Percentiles rank a stretch among this genome's conserved stretches.
Evolutionary conservation across 1,140 invertebrate genomes (phyloP).

Genomic region (Chironomus tepperi): DNA sequence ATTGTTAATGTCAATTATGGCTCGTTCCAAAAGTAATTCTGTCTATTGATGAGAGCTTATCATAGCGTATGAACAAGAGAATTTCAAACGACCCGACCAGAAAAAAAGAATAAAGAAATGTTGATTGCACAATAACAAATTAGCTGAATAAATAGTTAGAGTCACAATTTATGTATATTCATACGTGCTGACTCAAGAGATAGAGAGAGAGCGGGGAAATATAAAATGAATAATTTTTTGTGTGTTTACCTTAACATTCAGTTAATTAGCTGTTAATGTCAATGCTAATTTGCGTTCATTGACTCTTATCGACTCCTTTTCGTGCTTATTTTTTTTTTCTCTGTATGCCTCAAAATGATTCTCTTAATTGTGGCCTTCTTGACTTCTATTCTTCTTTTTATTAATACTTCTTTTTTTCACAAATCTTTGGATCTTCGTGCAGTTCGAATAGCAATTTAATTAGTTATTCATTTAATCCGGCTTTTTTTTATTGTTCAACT

Average conservation of each 20-base stretch:
- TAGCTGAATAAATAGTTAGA: slow-evolving; percentile 16
- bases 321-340: background rate
- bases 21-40: too few species aligned
- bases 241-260: slow-evolving; percentile 22
- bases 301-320: background rate
- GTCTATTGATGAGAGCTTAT: too few species aligned
- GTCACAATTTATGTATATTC: background rate
- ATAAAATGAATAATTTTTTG: background rate
- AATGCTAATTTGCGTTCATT: slow-evolving; percentile 23
- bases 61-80: background rate
- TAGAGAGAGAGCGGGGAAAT: background rate
- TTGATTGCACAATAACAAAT: slow-evolving; percentile 16
- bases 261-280: slow-evolving; percentile 23
- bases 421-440: background rate
- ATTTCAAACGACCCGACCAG: background rate
- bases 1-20: too few species aligned
- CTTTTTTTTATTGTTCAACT: too few species aligned
- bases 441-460: background rate
- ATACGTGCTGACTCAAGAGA: background rate
- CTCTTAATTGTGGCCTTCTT: background rate
- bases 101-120: background rate
- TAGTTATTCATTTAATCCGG: background rate
- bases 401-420: background rate
- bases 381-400: background rate
- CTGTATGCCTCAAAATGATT: background rate